These are phyloP conservation scores for Balaenoptera acutorostrata DNA, from an alignment of 2,113 vertebrate genomes.

Conservation along the genomic window DNA sequence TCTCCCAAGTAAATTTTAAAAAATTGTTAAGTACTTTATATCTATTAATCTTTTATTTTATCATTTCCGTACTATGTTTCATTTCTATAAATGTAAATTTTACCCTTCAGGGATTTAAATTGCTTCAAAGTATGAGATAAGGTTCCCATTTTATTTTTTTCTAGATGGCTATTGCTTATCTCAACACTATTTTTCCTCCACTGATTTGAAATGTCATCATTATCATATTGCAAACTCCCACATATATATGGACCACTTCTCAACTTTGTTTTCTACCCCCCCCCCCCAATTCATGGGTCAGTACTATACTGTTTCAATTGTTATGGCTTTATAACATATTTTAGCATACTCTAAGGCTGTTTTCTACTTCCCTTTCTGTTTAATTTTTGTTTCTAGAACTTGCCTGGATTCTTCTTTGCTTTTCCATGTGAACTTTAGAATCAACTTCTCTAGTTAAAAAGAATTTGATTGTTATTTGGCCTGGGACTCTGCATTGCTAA, in stretches of 20 bases:
- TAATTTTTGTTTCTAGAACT: neutral
- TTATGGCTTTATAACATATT: neutral
- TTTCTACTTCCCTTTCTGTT: neutral
- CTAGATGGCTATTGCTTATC: neutral
- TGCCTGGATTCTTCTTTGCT: neutral
- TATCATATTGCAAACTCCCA: neutral
- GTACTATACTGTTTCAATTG: neutral
- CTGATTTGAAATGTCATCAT: neutral
- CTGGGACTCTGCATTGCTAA: neutral
- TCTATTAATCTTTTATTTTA: neutral
- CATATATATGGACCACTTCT: neutral
- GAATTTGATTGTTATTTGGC: neutral
- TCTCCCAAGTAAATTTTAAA: neutral
- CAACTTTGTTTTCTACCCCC: neutral
- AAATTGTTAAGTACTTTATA: neutral
- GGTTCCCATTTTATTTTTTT: neutral
- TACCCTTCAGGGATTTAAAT: neutral
- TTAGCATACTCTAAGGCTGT: neutral
- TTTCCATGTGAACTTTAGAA: neutral
- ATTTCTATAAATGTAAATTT: neutral
- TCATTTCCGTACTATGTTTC: neutral
- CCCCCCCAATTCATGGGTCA: neutral
- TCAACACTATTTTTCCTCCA: neutral
- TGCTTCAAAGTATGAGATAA: neutral
- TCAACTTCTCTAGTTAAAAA: neutral